A percentile compares a stretch with the other conserved stretches of the same genome.
These are phyloP conservation scores for Arvicanthis niloticus DNA, from an alignment of 2,113 vertebrate species.

Conservation along the genomic window DNA sequence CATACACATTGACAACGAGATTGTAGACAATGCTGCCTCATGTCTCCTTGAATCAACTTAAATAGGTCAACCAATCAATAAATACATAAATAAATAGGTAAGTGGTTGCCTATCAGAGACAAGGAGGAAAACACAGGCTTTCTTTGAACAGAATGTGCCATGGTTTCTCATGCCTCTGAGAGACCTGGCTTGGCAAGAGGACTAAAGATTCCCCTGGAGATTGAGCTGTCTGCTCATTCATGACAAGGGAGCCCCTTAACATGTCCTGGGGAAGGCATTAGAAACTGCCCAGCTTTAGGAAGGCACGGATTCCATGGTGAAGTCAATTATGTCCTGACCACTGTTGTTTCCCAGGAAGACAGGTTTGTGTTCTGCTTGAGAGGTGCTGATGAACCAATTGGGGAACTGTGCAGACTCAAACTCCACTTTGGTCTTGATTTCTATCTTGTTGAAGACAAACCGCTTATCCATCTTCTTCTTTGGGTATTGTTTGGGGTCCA, in stretches of 20 bases:
- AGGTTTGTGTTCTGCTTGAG: conserved; percentile 23
- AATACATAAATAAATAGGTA: conserved; percentile 79
- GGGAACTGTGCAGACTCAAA: conserved; percentile 79
- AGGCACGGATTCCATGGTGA: conserved; percentile 56
- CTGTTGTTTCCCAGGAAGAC: conserved; percentile 71
- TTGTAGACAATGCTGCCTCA: neutral
- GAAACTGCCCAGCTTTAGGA: neutral
- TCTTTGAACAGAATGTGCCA: neutral
- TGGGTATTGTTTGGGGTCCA: conserved; percentile 66
- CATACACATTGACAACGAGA: neutral
- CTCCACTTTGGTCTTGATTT: conserved; percentile 53
- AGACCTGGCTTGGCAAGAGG: neutral
- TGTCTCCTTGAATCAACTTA: conserved; percentile 55
- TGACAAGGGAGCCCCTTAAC: neutral
- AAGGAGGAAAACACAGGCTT: neutral
- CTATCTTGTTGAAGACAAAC: conserved; percentile 80
- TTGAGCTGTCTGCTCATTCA: neutral
- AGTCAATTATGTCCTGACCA: conserved; percentile 69
- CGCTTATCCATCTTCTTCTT: conserved; percentile 75
- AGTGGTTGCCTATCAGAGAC: neutral
- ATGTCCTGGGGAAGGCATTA: neutral
- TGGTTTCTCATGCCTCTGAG: neutral
- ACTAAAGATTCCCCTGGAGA: neutral
- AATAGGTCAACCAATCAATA: conserved; percentile 57
- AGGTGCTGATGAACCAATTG: conserved; percentile 83